Conservation (phyloP, 2,888 invertebrate genomes). For the Spilosoma lubricipeda region DNA sequence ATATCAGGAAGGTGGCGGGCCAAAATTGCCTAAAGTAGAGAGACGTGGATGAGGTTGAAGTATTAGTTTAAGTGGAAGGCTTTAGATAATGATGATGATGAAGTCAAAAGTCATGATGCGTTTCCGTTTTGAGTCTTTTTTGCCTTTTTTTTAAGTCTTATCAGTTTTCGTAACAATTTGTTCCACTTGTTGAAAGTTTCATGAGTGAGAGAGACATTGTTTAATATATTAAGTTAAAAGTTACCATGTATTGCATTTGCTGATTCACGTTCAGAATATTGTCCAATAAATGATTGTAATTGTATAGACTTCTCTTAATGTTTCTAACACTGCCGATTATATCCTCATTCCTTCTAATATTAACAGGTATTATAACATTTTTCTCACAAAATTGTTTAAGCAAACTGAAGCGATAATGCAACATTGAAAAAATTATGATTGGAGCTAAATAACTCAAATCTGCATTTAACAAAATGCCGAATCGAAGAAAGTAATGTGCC, state of each 20-base stretch:
- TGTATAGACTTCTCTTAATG: conserved; percentile 12
- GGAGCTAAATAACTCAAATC: neutral
- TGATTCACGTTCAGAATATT: conserved; percentile 7
- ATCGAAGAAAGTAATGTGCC: neutral
- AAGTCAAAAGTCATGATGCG: neutral
- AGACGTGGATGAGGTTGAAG: no score
- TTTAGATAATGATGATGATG: no score
- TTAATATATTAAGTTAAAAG: neutral
- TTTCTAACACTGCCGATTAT: neutral
- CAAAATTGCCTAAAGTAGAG: no score
- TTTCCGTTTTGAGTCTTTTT: no score
- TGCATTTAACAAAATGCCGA: neutral
- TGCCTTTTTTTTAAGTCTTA: neutral
- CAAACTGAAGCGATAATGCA: conserved; percentile 13
- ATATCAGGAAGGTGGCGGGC: no score
- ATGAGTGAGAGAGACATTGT: no score
- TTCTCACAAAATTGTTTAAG: conserved; percentile 1
- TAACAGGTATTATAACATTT: neutral
- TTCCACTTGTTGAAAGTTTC: neutral
- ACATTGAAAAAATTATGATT: conserved; percentile 15
- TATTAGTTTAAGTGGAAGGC: no score
- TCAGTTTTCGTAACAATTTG: neutral
- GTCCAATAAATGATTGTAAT: conserved; percentile 22
- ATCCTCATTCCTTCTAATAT: neutral
- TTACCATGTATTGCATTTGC: conserved; percentile 16